Evolutionary conservation across 2,113 vertebrate genomes (phyloP), one percentile per base, ranked within the genome.

Genomic region (Atherinomorus stipes): DNA sequence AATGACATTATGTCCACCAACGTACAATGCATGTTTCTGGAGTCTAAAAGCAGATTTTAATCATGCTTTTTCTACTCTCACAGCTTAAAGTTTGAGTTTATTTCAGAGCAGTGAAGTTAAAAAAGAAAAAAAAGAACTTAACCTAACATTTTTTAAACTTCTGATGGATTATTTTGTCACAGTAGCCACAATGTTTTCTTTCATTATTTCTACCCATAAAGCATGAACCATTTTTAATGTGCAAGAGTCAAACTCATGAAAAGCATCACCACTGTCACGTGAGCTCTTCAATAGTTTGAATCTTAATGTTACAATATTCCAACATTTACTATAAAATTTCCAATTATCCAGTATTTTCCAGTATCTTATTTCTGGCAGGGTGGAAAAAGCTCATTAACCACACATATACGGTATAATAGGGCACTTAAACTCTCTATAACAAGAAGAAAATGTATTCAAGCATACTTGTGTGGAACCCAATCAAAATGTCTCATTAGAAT

Each of bases 401-500:
- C 57, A 44, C 74, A 82, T 78, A 72, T 37, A 76, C 59, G 58
- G 59, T 57, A 23, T 78, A 79, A 85, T 52, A 65, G n/a, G 78
- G 86, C 81, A 79, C 86, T 88, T 78, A 65, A 75, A 85, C 72
- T 68, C 83, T 64, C 64, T 34, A n/a, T 76, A 75, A 84, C 61
- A 66, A 75, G 16, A 78, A 40, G 71, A 65, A 71, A 74, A 82
- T 76, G 79, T 52, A 79, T 77, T 81, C 80, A 64, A 78, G 80
- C 50, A 13, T 4, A 78, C 47, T 83, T 79, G 71, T 83, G 74
- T 85, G 71, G 81, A 80, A 75, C 83, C 85, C 72, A 88, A 87
- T 89, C 83, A 88, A 72, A 86, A 75, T 64, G 76, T 89, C 87
- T 89, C 85, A 90, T 89, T 90, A 90, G 77, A 83, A 77, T 59